phyloP scores from a whole-genome alignment of 2,888 invertebrate species.

The Ichneumon xanthorius region DNA sequence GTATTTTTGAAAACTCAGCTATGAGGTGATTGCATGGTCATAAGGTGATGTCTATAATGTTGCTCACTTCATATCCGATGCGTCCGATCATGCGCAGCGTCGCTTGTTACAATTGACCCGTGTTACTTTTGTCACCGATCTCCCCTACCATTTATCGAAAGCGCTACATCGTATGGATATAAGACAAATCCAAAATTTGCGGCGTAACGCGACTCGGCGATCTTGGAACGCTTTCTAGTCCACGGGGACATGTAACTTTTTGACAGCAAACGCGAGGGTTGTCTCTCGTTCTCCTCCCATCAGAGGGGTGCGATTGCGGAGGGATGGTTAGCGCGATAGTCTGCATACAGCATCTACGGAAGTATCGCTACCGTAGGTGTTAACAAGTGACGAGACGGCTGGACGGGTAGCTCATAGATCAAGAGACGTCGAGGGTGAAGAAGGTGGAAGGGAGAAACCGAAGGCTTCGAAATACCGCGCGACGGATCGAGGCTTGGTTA shows the following conservation, averaged over 20 bases:
- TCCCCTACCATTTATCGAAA: slow-evolving; percentile 6
- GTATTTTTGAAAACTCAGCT: too few species aligned
- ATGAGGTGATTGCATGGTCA: too few species aligned
- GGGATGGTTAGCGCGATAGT: slow-evolving; percentile 55
- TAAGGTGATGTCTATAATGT: too few species aligned
- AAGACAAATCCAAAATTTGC: slow-evolving; percentile 65
- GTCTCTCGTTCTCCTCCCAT: slow-evolving; percentile 55
- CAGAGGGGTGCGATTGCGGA: slow-evolving; percentile 64
- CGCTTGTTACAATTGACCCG: too few species aligned
- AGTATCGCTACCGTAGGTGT: slow-evolving; percentile 72
- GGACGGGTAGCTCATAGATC: slow-evolving; percentile 78
- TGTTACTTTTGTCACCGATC: too few species aligned
- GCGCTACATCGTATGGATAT: slow-evolving; percentile 55
- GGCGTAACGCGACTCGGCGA: slow-evolving; percentile 54
- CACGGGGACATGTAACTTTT: slow-evolving; percentile 71
- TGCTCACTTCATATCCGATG: too few species aligned
- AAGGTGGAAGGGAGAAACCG: slow-evolving; percentile 47
- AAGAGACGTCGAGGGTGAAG: slow-evolving; percentile 70
- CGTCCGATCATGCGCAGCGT: too few species aligned
- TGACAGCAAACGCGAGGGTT: slow-evolving; percentile 69
- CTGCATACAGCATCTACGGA: slow-evolving; percentile 25
- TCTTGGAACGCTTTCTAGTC: slow-evolving; percentile 67
- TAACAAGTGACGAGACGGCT: slow-evolving; percentile 77
- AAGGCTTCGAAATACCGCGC: slow-evolving; percentile 77
- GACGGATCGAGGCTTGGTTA: slow-evolving; percentile 77